phyloP scores from a whole-genome alignment of 2,797 vertebrate species.

The Okamejei kenojei region DNA sequence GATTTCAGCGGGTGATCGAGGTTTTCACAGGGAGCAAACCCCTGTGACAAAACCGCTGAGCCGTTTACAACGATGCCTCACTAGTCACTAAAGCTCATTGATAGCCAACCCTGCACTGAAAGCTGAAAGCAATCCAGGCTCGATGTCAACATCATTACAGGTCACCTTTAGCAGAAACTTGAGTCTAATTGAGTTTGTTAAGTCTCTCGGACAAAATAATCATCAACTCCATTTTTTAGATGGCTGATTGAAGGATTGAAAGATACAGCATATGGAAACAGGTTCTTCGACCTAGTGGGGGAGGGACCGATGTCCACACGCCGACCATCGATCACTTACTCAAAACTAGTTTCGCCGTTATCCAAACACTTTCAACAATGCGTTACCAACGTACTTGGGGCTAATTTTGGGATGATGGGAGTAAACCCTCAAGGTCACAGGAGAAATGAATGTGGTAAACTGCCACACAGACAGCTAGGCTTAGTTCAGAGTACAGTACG shows the following conservation, averaged over 20 bases:
- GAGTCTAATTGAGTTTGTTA: not conserved
- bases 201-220: not conserved
- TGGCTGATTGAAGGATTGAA: not conserved
- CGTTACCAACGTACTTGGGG: no score
- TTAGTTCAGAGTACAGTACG: no score
- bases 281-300: no score
- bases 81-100: not conserved
- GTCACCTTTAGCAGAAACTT: not conserved
- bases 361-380: no score
- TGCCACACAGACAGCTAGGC: no score
- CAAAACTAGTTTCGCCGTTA: no score
- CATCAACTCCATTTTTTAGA: not conserved
- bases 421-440: no score
- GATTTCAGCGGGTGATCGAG: not conserved
- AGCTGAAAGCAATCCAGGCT: not conserved
- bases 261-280: no score
- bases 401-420: no score
- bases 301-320: no score
- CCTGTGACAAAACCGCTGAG: not conserved
- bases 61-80: not conserved
- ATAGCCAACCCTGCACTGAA: not conserved
- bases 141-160: slow-evolving; percentile 14
- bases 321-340: no score
- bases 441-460: no score
- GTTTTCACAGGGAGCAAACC: not conserved